Percentiles rank a stretch among this genome's conserved stretches.
Conservation (phyloP, 1,140 invertebrate genomes). For the Cyrtorhinus lividipennis region DNA sequence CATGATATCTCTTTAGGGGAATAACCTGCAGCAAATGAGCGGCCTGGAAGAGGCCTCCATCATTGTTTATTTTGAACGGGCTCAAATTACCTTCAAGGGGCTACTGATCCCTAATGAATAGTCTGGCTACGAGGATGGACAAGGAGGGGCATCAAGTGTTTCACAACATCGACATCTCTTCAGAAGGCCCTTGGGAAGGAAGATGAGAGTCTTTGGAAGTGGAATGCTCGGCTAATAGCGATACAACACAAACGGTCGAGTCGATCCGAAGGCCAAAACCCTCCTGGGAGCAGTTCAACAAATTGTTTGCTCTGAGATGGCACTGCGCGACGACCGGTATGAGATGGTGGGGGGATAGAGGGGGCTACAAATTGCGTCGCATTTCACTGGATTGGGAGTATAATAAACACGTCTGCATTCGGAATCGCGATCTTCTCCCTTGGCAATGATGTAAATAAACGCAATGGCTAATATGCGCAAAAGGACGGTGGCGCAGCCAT, state of each 20-base stretch:
- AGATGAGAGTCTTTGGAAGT: background rate
- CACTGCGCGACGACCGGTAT: too few relatives aligned
- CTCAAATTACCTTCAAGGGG: slow-evolving; percentile 2
- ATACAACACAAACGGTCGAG: background rate
- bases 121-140: background rate
- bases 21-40: background rate
- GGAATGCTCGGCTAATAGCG: slow-evolving; percentile 7
- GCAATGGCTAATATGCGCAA: background rate
- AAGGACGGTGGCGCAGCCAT: background rate
- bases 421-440: background rate
- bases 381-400: background rate
- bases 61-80: slow-evolving; percentile 4
- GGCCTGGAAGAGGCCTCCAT: background rate
- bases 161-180: slow-evolving; percentile 7
- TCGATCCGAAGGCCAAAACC: background rate
- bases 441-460: background rate
- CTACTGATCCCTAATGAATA: background rate
- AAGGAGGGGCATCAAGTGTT: slow-evolving; percentile 1
- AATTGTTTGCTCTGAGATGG: background rate
- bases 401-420: background rate
- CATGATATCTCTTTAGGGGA: background rate
- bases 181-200: background rate
- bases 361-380: background rate
- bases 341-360: background rate
- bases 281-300: background rate